phyloP scores from a whole-genome alignment of 2,113 vertebrate species.

The Psittacus erithacus region DNA sequence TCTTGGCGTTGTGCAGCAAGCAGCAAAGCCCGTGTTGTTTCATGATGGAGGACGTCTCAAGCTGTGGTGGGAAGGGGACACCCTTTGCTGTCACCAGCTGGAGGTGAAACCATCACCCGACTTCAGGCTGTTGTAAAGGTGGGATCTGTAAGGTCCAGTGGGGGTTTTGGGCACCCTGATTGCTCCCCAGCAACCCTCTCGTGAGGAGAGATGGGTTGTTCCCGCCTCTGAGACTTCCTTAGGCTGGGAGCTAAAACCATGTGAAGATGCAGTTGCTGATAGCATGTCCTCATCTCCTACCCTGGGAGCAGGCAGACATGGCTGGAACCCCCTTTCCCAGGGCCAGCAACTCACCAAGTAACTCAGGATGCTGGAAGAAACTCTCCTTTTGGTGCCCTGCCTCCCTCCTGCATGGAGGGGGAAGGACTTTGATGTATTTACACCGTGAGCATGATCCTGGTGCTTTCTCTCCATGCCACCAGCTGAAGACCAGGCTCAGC shows the following conservation, averaged over 20 bases:
- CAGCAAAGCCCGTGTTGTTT: background rate
- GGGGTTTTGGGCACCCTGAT: background rate
- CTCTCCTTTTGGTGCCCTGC: background rate
- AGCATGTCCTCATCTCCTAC: background rate
- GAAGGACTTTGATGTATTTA: background rate
- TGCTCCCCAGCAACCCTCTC: background rate
- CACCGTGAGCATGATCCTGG: rapidly evolving
- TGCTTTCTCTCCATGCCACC: background rate
- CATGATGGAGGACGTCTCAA: background rate
- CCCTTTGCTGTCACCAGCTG: background rate
- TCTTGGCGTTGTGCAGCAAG: background rate
- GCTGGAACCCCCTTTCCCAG: background rate
- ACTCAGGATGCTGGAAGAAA: background rate
- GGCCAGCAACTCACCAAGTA: background rate
- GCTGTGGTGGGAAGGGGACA: background rate
- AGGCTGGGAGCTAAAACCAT: background rate
- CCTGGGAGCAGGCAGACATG: background rate
- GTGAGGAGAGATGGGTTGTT: background rate
- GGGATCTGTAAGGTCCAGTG: background rate
- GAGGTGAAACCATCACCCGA: background rate
- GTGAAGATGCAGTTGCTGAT: background rate
- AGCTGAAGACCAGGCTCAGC: background rate
- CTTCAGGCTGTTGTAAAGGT: background rate
- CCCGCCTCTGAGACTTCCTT: background rate
- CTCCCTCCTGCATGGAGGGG: background rate